These are phyloP conservation scores for Drosophila kurseongensis DNA, from an alignment of 1,140 invertebrate genomes.

Conservation along the genomic window DNA sequence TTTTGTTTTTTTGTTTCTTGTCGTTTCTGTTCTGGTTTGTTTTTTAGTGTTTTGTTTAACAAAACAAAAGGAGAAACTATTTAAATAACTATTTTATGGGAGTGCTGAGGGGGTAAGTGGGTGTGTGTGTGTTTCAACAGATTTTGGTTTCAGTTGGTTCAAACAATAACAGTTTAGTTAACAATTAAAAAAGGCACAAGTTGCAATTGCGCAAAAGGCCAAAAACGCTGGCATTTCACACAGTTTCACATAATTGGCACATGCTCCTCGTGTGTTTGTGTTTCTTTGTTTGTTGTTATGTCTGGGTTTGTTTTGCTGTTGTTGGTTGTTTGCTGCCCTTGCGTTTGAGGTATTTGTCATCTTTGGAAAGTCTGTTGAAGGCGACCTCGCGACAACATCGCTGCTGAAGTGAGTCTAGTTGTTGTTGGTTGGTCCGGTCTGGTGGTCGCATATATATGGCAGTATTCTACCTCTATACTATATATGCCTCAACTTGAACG, in stretches of 20 bases:
- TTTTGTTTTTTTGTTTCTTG: constrained; percentile 49
- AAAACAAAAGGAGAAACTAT: constrained; percentile 79
- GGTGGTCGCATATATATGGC: constrained; percentile 31
- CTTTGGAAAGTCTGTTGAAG: constrained; percentile 80
- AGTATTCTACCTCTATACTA: background rate
- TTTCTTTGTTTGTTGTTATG: constrained; percentile 42
- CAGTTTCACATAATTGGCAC: constrained; percentile 78
- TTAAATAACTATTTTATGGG: constrained; percentile 76
- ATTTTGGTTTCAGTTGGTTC: constrained; percentile 79
- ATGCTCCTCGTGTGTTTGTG: constrained; percentile 56
- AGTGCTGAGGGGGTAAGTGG: constrained; percentile 15
- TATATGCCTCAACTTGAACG: constrained; percentile 55
- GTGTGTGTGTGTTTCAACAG: constrained; percentile 70
- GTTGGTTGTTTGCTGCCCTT: constrained; percentile 61
- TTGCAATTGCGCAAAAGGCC: constrained; percentile 76
- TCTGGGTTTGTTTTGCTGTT: constrained; percentile 36
- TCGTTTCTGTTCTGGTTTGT: constrained; percentile 55
- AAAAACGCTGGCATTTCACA: constrained; percentile 76
- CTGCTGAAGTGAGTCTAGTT: constrained; percentile 43
- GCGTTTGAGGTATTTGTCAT: constrained; percentile 83
- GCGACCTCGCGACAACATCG: constrained; percentile 51
- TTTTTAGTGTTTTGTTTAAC: constrained; percentile 79
- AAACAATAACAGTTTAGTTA: constrained; percentile 81
- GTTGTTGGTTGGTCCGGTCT: constrained; percentile 59
- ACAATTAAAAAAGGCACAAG: constrained; percentile 83